These are phyloP conservation scores for Zoroaster sp. DNA, from an alignment of 53 echinoderm and acorn worm species.

Conservation along the genomic window DNA sequence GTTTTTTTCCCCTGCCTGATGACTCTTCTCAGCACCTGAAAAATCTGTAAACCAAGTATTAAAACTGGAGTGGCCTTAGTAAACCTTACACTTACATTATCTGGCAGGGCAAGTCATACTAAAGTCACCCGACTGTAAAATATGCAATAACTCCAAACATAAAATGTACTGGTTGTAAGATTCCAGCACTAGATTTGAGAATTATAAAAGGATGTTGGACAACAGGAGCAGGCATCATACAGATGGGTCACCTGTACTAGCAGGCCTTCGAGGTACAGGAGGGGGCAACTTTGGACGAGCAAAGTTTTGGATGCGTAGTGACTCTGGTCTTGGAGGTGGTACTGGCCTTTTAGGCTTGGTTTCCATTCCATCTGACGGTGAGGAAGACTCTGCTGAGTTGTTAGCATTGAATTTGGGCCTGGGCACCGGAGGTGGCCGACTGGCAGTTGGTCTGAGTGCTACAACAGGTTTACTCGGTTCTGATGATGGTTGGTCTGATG, in stretches of 20 bases:
- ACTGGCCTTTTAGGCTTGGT: slow-evolving; percentile 19
- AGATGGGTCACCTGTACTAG: slow-evolving; percentile 40
- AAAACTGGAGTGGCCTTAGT: too few relatives aligned
- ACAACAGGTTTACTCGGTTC: background rate
- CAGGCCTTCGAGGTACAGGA: slow-evolving; percentile 28
- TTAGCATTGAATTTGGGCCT: slow-evolving; percentile 53
- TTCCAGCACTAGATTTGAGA: background rate
- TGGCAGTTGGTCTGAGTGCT: slow-evolving; percentile 20
- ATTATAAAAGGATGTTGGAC: background rate
- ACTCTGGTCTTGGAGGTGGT: slow-evolving; percentile 30
- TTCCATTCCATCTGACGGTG: background rate
- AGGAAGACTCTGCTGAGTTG: slow-evolving; percentile 15
- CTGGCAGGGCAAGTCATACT: background rate
- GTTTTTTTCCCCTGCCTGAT: too few relatives aligned
- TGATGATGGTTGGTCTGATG: background rate
- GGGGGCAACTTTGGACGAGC: slow-evolving; percentile 9
- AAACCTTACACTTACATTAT: too few relatives aligned
- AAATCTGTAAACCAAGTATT: too few relatives aligned
- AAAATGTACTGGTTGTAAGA: background rate
- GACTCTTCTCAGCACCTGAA: too few relatives aligned
- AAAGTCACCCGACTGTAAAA: background rate
- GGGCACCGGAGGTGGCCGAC: slow-evolving; percentile 40
- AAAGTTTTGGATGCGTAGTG: slow-evolving; percentile 28
- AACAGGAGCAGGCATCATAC: background rate
- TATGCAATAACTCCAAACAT: background rate